These are phyloP conservation scores for Drosophila limbata DNA, from an alignment of 2,888 invertebrate species.

Conservation along the genomic window DNA sequence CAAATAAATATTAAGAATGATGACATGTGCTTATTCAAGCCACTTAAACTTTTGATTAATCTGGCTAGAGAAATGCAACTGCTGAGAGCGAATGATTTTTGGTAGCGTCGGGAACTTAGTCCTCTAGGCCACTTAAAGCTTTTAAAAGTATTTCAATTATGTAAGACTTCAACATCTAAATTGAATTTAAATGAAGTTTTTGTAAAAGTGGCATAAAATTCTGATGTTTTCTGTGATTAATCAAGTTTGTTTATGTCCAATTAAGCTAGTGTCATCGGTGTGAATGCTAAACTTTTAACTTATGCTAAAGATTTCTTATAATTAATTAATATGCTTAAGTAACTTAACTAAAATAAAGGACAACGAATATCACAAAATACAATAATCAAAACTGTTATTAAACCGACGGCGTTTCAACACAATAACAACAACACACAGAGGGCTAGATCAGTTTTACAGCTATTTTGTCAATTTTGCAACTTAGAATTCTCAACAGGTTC, in stretches of 20 bases:
- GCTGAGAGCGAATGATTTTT: no score
- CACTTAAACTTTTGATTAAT: not conserved
- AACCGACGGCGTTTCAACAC: no score
- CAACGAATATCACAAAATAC: not conserved
- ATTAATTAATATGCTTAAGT: constrained; percentile 28
- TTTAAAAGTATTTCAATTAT: no score
- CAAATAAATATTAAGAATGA: constrained; percentile 1
- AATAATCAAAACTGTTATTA: no score
- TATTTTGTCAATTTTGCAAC: no score
- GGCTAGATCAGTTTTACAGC: no score
- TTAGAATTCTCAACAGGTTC: no score
- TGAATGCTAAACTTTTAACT: constrained; percentile 13
- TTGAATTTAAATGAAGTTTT: no score
- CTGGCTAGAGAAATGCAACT: not conserved
- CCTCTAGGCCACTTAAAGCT: no score
- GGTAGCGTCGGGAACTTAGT: no score
- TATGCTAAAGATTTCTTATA: constrained; percentile 20
- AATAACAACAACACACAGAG: no score
- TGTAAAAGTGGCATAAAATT: constrained; percentile 1
- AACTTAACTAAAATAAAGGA: constrained; percentile 34
- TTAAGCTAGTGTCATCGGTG: constrained; percentile 15
- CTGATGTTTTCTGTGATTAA: not conserved
- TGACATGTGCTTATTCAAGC: constrained; percentile 10
- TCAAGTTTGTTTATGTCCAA: not conserved
- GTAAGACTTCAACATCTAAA: no score